These are phyloP conservation scores for Sinocyclocheilus rhinocerous DNA, from an alignment of 2,113 vertebrate genomes.

Conservation along the genomic window DNA sequence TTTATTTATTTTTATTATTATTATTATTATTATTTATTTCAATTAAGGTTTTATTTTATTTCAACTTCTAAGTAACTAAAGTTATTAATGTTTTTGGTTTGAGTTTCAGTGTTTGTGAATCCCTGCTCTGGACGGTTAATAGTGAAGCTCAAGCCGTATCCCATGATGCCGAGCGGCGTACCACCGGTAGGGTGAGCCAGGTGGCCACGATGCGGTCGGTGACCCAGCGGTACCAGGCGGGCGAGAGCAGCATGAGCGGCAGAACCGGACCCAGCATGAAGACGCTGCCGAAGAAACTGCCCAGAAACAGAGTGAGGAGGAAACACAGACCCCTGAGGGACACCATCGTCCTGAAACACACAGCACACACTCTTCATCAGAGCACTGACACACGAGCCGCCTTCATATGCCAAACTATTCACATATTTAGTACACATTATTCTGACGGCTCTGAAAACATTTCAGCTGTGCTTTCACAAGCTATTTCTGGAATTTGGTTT, in stretches of 20 bases:
- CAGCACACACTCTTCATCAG: background rate
- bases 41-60: too few relatives aligned
- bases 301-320: constrained; percentile 86
- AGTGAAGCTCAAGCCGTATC: too few relatives aligned
- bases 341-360: constrained; percentile 90
- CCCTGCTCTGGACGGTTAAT: background rate
- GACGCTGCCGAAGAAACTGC: constrained; percentile 93
- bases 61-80: too few relatives aligned
- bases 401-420: too few relatives aligned
- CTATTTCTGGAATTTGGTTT: too few relatives aligned
- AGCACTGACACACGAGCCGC: background rate
- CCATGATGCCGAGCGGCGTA: constrained; percentile 62
- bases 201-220: constrained; percentile 91
- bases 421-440: too few relatives aligned
- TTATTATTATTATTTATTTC: too few relatives aligned
- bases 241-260: constrained; percentile 90
- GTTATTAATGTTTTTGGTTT: too few relatives aligned
- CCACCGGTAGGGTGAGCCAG: constrained; percentile 96
- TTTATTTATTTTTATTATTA: too few relatives aligned
- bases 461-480: too few relatives aligned
- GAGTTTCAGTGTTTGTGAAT: too few relatives aligned
- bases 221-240: constrained; percentile 95
- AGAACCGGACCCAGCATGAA: constrained; percentile 92
- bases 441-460: too few relatives aligned
- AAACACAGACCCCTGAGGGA: constrained; percentile 92